Evolutionary conservation across 2,797 vertebrate species (phyloP), one percentile per base, ranked within the genome.

Genomic region (Micromesistius poutassou): DNA sequence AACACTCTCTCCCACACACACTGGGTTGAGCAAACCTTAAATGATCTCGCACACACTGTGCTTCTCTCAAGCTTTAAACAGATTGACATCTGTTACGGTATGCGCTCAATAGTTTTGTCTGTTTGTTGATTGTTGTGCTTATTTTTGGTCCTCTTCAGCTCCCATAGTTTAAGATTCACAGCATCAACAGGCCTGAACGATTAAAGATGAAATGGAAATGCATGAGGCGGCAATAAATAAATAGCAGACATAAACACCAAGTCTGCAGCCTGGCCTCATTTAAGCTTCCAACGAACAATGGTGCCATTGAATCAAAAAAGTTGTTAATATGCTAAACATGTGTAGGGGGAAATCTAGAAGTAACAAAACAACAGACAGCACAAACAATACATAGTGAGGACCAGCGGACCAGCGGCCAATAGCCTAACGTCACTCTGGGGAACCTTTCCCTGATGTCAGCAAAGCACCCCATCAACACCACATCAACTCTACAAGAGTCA

Each of bases 1-100:
- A 80, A 75, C 73, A 76, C 81, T 74, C 79, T 82, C 74, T 77
- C 71, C 35, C 36, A 81, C 76, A 74, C 40, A 80, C 42, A 33
- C 46, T 7, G 1, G 79, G n/a, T 10, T 2, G 71, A 73, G 74
- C 36, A 72, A 81, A 71, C 75, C 36, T 38, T 35, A 25, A 72
- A 79, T 79, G 76, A 74, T 72, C 40, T 75, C 74, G 73, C 14
- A 71, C 70, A 33, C 28, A 33, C 70, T 0, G 8, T 12, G 8
- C 13, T 14, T 12, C 70, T 12, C 70, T 10, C 25, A 31, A 14
- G 3, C 70, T 30, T 12, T 38, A 71, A 70, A 38, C 72, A 38
- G 72, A 73, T 73, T n/a, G 10, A 25, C 19, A 73, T 70, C 28
- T 40, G 33, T 35, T 38, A 38, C 2, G 46, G 46, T 55, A 55